Conservation (phyloP, 2,888 invertebrate genomes). For the Celastrina argiolus region DNA sequence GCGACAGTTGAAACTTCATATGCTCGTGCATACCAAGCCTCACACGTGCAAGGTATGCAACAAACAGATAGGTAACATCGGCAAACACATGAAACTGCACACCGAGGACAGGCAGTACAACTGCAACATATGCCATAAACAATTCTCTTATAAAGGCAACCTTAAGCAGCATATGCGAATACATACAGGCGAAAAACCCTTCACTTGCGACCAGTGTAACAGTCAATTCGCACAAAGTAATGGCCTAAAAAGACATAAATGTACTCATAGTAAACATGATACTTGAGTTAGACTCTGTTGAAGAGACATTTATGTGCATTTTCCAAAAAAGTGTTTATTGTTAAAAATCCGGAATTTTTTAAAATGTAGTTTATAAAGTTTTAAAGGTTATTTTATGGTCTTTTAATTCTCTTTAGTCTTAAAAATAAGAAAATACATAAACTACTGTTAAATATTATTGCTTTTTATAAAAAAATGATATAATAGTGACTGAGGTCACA, state of each 20-base stretch:
- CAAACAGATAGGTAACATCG: conserved; percentile 63
- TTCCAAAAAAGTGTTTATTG: no score
- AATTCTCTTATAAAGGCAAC: conserved; percentile 34
- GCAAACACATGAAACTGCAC: conserved; percentile 63
- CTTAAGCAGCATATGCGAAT: conserved; percentile 36
- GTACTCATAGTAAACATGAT: conserved; percentile 29
- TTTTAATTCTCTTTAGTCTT: no score
- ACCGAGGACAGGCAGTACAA: conserved; percentile 49
- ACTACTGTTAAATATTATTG: no score
- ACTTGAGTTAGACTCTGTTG: no score
- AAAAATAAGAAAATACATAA: no score
- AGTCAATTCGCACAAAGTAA: conserved; percentile 36
- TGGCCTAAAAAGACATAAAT: conserved; percentile 38
- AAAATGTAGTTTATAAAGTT: no score
- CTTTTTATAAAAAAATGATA: no score
- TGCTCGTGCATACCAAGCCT: conserved; percentile 59
- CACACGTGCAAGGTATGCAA: conserved; percentile 66
- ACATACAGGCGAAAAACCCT: conserved; percentile 34
- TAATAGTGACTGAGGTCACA: no score
- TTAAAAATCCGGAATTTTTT: no score
- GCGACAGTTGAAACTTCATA: conserved; percentile 60
- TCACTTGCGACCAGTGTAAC: conserved; percentile 31
- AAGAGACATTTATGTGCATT: no score
- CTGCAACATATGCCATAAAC: conserved; percentile 38
- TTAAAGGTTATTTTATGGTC: no score